Percentiles rank a stretch among this genome's conserved stretches.
Conservation (phyloP, 2,797 vertebrate species). For the Pangasius djambal region DNA sequence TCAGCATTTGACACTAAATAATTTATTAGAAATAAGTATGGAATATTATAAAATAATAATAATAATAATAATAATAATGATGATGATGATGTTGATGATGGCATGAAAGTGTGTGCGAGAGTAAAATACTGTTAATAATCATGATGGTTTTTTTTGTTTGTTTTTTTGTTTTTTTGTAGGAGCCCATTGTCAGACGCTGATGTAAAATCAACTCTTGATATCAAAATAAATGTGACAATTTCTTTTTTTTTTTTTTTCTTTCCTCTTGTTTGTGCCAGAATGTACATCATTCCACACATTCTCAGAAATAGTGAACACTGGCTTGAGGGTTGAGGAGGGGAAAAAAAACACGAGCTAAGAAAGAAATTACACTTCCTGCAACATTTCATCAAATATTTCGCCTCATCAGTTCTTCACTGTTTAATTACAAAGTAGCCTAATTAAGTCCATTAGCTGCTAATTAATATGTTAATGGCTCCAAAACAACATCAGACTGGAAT, state of each 20-base stretch:
- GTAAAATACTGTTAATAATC: slow-evolving; percentile 68
- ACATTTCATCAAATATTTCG: slow-evolving; percentile 29
- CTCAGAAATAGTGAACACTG: background rate
- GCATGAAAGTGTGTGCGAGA: slow-evolving; percentile 62
- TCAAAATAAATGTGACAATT: slow-evolving; percentile 98
- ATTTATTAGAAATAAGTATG: slow-evolving; percentile 78
- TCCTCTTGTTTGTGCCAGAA: slow-evolving; percentile 82
- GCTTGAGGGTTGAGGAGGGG: background rate
- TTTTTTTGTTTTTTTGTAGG: slow-evolving; percentile 80
- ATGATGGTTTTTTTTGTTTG: background rate
- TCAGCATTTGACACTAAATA: slow-evolving; percentile 76
- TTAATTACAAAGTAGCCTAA: slow-evolving; percentile 50
- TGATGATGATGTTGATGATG: slow-evolving; percentile 54
- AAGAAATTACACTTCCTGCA: slow-evolving; percentile 22
- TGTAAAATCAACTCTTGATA: slow-evolving; percentile 99
- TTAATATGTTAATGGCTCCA: slow-evolving; percentile 48
- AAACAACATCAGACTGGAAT: slow-evolving; percentile 42
- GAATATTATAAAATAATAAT: slow-evolving; percentile 49
- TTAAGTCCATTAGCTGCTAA: slow-evolving; percentile 44
- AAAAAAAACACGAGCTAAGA: background rate
- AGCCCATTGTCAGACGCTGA: slow-evolving; percentile 94
- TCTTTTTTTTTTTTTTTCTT: slow-evolving; percentile 69
- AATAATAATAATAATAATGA: slow-evolving; percentile 52
- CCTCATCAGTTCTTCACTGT: slow-evolving; percentile 32
- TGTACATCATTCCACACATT: slow-evolving; percentile 37